phyloP scores from a whole-genome alignment of 2,888 invertebrate species.

The Leptinotarsa rubiginosa region DNA sequence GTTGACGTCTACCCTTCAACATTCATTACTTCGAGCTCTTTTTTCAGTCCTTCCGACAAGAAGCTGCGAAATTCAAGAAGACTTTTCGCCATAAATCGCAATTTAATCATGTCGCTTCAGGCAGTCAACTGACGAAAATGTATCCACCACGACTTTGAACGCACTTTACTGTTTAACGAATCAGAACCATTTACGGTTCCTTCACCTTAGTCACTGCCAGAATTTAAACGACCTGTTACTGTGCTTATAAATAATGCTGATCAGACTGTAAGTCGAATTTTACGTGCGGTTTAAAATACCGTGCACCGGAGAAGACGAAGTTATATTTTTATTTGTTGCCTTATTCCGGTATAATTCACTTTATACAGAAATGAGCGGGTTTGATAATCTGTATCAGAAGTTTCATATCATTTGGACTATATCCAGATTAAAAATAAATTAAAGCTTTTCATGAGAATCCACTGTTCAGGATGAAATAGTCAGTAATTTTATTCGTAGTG shows the following conservation, averaged over 20 bases:
- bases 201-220: slow-evolving; percentile 58
- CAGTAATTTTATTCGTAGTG: too few species aligned
- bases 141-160: slow-evolving; percentile 15
- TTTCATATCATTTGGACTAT: too few species aligned
- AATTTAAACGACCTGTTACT: slow-evolving; percentile 54
- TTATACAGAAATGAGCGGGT: not conserved
- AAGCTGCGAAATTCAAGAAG: slow-evolving; percentile 6
- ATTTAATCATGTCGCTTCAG: slow-evolving; percentile 13
- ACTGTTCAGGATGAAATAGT: too few species aligned
- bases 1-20: not conserved
- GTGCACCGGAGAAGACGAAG: slow-evolving; percentile 17
- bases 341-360: not conserved
- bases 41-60: not conserved
- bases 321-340: not conserved
- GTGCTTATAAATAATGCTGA: slow-evolving; percentile 53
- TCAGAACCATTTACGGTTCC: slow-evolving; percentile 59
- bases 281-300: slow-evolving; percentile 44
- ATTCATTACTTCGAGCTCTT: not conserved
- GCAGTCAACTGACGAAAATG: slow-evolving; percentile 16
- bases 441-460: too few species aligned
- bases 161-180: slow-evolving; percentile 55
- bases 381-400: too few species aligned
- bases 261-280: slow-evolving; percentile 51
- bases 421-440: too few species aligned
- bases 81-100: slow-evolving; percentile 12